Percentiles rank a stretch among this genome's conserved stretches.
Evolutionary conservation across 2,113 vertebrate species (phyloP).

Genomic region (Mormoops blainvillei): DNA sequence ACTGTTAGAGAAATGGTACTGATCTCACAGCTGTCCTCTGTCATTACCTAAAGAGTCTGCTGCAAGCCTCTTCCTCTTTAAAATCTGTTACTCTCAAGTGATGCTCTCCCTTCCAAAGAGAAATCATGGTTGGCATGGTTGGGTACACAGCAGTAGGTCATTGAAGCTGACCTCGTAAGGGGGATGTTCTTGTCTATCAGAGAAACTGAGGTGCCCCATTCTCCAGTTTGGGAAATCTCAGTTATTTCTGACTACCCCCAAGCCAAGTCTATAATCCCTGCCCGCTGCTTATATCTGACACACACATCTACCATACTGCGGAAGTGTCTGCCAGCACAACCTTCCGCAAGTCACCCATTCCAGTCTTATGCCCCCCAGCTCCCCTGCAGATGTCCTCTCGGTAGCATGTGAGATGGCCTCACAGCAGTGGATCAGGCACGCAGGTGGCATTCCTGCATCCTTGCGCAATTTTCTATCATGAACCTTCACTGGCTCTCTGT

Average conservation of each 20-base stretch:
- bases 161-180: rapidly evolving
- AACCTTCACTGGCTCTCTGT: background rate
- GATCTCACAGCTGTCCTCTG: background rate
- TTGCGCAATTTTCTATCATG: rapidly evolving
- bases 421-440: background rate
- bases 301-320: background rate
- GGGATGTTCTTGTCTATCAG: rapidly evolving
- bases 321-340: rapidly evolving
- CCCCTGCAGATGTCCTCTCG: too few relatives aligned
- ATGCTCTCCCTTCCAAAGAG: background rate
- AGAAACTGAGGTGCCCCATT: background rate
- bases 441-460: background rate
- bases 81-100: background rate
- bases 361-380: background rate
- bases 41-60: background rate
- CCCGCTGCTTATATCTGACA: too few relatives aligned
- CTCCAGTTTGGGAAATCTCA: background rate
- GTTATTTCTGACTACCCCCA: background rate
- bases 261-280: background rate
- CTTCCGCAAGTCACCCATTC: background rate
- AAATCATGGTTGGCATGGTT: rapidly evolving
- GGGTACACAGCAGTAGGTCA: too few relatives aligned
- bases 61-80: background rate
- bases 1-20: background rate
- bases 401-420: background rate